A percentile compares a stretch with the other conserved stretches of the same genome.
Conservation (phyloP, 2,797 vertebrate species). For the Chiroxiphia lanceolata region DNA sequence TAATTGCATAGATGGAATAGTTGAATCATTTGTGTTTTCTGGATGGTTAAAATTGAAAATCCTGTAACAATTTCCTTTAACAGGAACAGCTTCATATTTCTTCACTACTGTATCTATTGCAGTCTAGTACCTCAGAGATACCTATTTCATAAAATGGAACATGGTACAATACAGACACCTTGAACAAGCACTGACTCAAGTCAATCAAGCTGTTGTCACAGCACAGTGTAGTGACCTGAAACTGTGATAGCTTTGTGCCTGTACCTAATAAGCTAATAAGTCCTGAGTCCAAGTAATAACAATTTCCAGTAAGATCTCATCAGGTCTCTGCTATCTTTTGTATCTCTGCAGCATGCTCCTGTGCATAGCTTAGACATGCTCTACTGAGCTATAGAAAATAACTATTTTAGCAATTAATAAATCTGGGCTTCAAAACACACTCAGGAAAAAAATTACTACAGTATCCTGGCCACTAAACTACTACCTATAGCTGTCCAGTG, state of each 20-base stretch:
- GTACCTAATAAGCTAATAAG: background rate
- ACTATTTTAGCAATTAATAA: background rate
- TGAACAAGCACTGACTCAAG: background rate
- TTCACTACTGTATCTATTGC: background rate
- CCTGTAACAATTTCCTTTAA: background rate
- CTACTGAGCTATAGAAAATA: background rate
- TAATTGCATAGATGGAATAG: background rate
- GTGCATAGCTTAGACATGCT: background rate
- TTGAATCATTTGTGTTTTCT: background rate
- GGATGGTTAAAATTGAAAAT: background rate
- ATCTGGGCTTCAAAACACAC: background rate
- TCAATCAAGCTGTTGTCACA: background rate
- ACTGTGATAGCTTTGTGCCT: background rate
- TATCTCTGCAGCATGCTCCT: background rate
- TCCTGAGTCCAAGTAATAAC: background rate
- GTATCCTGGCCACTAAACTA: background rate
- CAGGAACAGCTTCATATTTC: background rate
- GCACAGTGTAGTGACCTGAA: background rate
- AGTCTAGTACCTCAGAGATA: background rate
- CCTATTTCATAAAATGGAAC: background rate
- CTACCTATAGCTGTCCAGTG: background rate
- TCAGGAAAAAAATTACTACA: background rate
- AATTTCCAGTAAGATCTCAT: background rate
- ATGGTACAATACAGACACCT: background rate
- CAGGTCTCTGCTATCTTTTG: background rate